Evolutionary conservation across 2,797 vertebrate species (phyloP), one percentile per base, ranked within the genome.

Genomic region (Merluccius polli): DNA sequence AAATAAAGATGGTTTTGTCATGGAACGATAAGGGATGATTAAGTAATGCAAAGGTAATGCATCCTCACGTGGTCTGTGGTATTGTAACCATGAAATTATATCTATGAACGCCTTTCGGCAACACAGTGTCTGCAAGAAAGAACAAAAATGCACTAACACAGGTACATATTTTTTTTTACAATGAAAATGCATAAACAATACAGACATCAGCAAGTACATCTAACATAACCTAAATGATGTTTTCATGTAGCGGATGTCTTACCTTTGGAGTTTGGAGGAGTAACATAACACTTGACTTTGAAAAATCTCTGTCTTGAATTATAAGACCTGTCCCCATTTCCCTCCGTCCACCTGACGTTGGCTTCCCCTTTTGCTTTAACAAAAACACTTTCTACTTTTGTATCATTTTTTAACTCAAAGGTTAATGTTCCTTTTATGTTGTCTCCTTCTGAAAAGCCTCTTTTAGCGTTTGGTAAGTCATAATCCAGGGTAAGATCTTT

Each of bases 21-120:
- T 59, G 4, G 2, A 59, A 59, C 24, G 52, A n/a, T 48, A 59
- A 52, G 18, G 44, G 44, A 24, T 18, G 16, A 21, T n/a, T n/a
- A 24, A 4, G 21, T 1, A n/a, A 24, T n/a, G 7, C 52, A 59
- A 59, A 59, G 52, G 52, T 24, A n/a, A 59, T n/a, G 52, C 52
- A n/a, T 59, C 52, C 52, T 59, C n/a, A 59, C 52, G 52, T 48
- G 2, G 15, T 24, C 52, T 94, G 86, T 90, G 97, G 97, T 90
- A 99, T 94, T 90, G 92, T 91, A 0, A 99, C 90, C 75, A 85
- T 94, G 89, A 98, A 98, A 75, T 94, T 91, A 90, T 95, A 97
- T 86, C 92, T 86, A 36, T 98, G 95, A 82, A 84, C 87, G 87
- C 97, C 97, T 75, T 93, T 79, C 82, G 83, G 87, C 90, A 93